Evolutionary conservation across 2,888 invertebrate species (phyloP), one percentile per base, ranked within the genome.

Genomic region (Ischnus inquisitorius): DNA sequence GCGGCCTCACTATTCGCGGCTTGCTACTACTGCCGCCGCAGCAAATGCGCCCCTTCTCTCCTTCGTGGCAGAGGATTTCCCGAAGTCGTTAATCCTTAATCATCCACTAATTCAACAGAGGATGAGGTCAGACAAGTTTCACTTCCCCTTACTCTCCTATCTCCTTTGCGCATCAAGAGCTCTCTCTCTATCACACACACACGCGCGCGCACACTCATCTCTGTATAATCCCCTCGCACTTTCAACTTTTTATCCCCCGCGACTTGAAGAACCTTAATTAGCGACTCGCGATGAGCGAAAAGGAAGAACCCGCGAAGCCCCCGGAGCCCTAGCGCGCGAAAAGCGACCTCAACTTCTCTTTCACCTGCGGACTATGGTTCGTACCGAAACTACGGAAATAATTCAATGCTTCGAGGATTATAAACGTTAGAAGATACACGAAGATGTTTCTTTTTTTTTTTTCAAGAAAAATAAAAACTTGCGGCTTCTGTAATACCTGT

Each of bases 81-180:
- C 78, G 51, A 84, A 84, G 85, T 86, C 86, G 81, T 86, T 86
- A 88, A 88, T 88, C 88, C 87, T 89, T 87, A 87, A 89, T 89
- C 88, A 87, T 84, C 87, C 85, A 78, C 79, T 87, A 85, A 87
- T 84, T 76, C 79, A 83, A 78, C 80, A 78, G 84, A 79, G 84
- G 84, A 84, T 84, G 79, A 84, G 84, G 84, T 84, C 84, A 79
- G 84, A 84, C 84, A 84, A 84, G 81, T 84, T 84, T 81, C 64
- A 84, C 81, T 88, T 88, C 51, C 51, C 19, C 51, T 19, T 19
- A 16, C 46, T 46, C 51, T 87, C 85, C 83, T 84, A 87, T 85
- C 75, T 22, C 54, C 77, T 65, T 43, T 48, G 19, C n/a, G 43
- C 16, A 19, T 64, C 41, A 48, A 62, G 16, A 43, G 19, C 19